Evolutionary conservation across 2,888 invertebrate genomes (phyloP).

Genomic region (Caenorhabditis wallacei): DNA sequence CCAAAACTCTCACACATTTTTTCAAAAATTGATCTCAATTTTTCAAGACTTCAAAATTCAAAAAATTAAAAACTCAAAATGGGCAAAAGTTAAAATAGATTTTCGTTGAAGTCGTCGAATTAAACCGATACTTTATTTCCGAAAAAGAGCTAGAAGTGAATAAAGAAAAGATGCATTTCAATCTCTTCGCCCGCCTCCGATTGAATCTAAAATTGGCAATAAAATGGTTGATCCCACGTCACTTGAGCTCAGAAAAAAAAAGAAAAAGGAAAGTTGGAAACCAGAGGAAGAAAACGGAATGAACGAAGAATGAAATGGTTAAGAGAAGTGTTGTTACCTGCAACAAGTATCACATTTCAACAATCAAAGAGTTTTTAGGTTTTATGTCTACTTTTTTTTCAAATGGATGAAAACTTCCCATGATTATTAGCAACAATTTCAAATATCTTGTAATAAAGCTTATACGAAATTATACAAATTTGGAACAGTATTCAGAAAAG

Average conservation of each 20-base stretch:
- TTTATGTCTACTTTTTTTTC: constrained; percentile 29
- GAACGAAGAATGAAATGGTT: constrained; percentile 32
- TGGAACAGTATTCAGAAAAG: too few relatives aligned
- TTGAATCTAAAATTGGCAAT: constrained; percentile 46
- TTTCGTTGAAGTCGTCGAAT: constrained; percentile 14
- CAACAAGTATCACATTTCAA: constrained; percentile 41
- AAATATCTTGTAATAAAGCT: too few relatives aligned
- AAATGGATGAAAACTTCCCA: neutral
- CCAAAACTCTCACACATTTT: constrained; percentile 25
- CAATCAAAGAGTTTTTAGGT: constrained; percentile 36
- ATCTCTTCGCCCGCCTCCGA: constrained; percentile 20
- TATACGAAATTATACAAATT: too few relatives aligned
- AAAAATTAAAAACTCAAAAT: neutral
- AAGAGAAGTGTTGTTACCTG: constrained; percentile 33
- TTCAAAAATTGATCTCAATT: neutral
- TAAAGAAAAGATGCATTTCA: constrained; percentile 29
- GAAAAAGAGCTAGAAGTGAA: constrained; percentile 29
- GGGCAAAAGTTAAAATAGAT: constrained; percentile 4
- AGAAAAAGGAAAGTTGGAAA: constrained; percentile 1
- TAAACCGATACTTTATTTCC: constrained; percentile 39
- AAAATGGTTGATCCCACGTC: constrained; percentile 45
- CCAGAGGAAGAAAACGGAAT: neutral
- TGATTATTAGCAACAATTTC: neutral
- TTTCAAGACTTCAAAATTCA: neutral
- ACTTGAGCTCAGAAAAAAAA: constrained; percentile 12